Evolutionary conservation across 2,888 invertebrate species (phyloP).

Genomic region (Mimas tiliae): DNA sequence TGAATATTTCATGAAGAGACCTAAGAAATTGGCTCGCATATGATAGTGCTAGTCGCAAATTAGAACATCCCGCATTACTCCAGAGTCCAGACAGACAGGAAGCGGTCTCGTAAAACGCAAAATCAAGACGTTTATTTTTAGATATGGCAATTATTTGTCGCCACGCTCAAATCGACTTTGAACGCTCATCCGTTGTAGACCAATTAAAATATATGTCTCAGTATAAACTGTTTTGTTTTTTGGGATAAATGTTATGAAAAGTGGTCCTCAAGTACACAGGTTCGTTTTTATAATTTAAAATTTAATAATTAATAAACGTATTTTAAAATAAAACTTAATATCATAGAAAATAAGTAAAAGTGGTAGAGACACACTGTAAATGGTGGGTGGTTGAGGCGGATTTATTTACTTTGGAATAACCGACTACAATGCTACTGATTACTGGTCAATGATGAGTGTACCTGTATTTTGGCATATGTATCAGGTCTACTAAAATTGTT

Average conservation of each 20-base stretch:
- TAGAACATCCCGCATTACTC: neutral
- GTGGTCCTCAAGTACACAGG: neutral
- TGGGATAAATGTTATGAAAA: neutral
- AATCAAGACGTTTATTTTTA: constrained; percentile 24
- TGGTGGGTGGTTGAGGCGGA: too few species aligned
- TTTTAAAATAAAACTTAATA: too few species aligned
- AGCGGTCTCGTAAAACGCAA: constrained; percentile 18
- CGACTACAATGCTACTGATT: too few species aligned
- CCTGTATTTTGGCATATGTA: too few species aligned
- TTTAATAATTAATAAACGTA: too few species aligned
- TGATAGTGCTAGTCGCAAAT: neutral
- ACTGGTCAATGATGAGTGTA: too few species aligned
- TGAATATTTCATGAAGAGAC: too few species aligned
- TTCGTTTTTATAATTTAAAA: too few species aligned
- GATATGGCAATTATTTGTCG: constrained; percentile 19
- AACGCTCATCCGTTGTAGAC: constrained; percentile 18
- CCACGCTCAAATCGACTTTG: constrained; percentile 20
- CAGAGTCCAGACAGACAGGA: constrained; percentile 1
- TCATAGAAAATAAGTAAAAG: too few species aligned
- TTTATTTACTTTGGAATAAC: too few species aligned
- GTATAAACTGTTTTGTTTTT: neutral
- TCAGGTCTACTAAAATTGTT: too few species aligned
- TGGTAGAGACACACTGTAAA: too few species aligned
- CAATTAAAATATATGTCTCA: constrained; percentile 10
- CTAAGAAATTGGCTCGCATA: neutral